Evolutionary conservation across 2,797 vertebrate species (phyloP), one percentile per base, ranked within the genome.

Genomic region (Galaxias olidus): DNA sequence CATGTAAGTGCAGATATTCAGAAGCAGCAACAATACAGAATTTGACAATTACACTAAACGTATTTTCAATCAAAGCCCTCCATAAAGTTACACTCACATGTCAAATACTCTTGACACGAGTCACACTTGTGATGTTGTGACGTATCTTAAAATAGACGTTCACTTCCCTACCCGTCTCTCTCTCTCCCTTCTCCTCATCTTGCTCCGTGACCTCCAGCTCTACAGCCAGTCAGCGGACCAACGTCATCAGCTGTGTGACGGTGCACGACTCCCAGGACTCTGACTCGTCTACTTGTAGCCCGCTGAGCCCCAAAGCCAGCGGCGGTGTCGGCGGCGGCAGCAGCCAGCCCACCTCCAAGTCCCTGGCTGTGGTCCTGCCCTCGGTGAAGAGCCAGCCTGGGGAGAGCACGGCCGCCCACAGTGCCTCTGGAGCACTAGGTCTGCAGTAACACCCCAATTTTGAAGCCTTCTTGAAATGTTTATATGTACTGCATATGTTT

Each of bases 211-310:
- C 30, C 30, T 30, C 30, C 60, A 93, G 93, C 84, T 91, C 91
- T 71, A 82, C 90, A 53, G 84, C 92, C 68, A 95, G 96, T 81
- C 94, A 96, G 80, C 92, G 97, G 69, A 91, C 95, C 63, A 98
- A 99, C 4, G 97, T 98, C 81, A 98, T 99, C 91, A 99, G 96
- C 89, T 98, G 97, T 0, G 97, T 99, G 72, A 99, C 97, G 0
- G 95, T 99, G 18, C 97, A 98, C 6, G 97, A 98, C 84, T 99
- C 97, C 57, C 96, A 96, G 0, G 96, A 99, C 87, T 99, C 97
- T 0, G 96, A 98, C 90, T 98, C 96, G 0, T 98, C 96, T 72
- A 89, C 93, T 87, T 94, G 87, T 90, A 98, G 94, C 89, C 95
- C 96, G 0, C 94, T 95, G 52, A 90, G 92, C 82, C 77, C 94